A percentile compares a stretch with the other conserved stretches of the same genome.
These are phyloP conservation scores for Pseudorasbora parva DNA, from an alignment of 2,113 vertebrate genomes.

Conservation along the genomic window DNA sequence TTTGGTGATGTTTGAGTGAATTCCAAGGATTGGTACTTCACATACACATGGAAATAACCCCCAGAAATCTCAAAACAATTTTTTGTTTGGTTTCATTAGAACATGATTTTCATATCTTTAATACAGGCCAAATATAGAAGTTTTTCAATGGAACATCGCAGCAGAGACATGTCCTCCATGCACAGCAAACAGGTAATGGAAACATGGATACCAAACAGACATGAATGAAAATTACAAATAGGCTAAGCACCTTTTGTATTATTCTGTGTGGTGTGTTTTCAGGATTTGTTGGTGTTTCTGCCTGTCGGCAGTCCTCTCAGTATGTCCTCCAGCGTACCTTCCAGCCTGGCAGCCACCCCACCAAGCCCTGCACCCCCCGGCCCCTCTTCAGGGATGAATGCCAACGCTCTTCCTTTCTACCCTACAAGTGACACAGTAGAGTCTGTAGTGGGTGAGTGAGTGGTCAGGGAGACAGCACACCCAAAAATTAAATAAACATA, in stretches of 20 bases:
- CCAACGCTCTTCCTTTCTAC: conserved; percentile 97
- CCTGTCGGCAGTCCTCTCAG: conserved; percentile 94
- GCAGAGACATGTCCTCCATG: conserved; percentile 83
- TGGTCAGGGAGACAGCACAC: background rate
- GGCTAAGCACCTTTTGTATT: background rate
- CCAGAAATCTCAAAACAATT: background rate
- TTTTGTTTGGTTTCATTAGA: background rate
- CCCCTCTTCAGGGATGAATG: conserved; percentile 93
- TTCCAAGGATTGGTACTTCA: background rate
- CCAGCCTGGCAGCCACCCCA: conserved; percentile 94
- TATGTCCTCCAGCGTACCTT: conserved; percentile 95
- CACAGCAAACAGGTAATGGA: conserved; percentile 91
- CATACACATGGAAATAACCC: background rate
- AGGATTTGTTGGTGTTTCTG: conserved; percentile 93
- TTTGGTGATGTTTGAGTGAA: background rate
- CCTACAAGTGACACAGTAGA: conserved; percentile 98
- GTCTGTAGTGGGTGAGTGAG: conserved; percentile 91
- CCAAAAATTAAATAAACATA: background rate
- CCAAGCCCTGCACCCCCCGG: conserved; percentile 91
- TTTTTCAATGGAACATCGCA: conserved; percentile 88
- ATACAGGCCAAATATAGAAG: conserved; percentile 88
- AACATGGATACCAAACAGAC: background rate
- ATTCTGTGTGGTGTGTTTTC: conserved; percentile 26
- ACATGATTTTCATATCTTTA: background rate
- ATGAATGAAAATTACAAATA: background rate